Percentiles rank a stretch among this genome's conserved stretches.
Conservation (phyloP, 1,140 invertebrate species). For the Hycleus cichorii region DNA sequence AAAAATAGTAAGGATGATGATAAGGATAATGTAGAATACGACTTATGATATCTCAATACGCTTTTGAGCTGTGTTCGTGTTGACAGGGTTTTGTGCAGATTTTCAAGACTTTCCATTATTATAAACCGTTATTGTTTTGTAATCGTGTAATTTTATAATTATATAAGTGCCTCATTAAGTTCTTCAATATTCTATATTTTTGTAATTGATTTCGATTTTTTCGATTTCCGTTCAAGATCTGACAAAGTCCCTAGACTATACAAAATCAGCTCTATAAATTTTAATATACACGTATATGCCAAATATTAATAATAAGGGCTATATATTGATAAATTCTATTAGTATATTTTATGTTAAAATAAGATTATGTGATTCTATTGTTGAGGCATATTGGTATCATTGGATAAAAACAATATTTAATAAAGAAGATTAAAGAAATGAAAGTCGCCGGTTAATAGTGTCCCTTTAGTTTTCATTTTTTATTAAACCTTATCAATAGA, state of each 20-base stretch:
- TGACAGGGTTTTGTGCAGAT: constrained; percentile 27
- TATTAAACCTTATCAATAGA: too few species aligned
- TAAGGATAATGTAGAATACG: constrained; percentile 10
- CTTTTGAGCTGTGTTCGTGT: constrained; percentile 28
- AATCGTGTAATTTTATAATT: neutral
- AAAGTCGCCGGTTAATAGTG: too few species aligned
- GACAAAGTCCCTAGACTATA: constrained; percentile 15
- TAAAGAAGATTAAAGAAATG: constrained; percentile 5
- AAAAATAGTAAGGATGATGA: constrained; percentile 3
- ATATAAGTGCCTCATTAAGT: constrained; percentile 10
- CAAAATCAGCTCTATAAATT: constrained; percentile 21
- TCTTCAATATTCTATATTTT: neutral
- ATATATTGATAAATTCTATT: constrained; percentile 11
- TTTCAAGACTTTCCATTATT: too few species aligned
- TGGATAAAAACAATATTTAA: constrained; percentile 22
- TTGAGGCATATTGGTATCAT: constrained; percentile 24
- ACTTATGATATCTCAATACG: constrained; percentile 24
- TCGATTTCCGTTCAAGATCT: constrained; percentile 4
- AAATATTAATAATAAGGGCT: constrained; percentile 17
- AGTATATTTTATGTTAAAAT: constrained; percentile 22
- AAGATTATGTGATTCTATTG: constrained; percentile 22
- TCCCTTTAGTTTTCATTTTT: too few species aligned
- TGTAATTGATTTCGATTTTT: neutral
- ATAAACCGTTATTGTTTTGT: neutral
- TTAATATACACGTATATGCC: constrained; percentile 17